Conservation (phyloP, 1,140 invertebrate genomes). For the Limonius californicus region DNA sequence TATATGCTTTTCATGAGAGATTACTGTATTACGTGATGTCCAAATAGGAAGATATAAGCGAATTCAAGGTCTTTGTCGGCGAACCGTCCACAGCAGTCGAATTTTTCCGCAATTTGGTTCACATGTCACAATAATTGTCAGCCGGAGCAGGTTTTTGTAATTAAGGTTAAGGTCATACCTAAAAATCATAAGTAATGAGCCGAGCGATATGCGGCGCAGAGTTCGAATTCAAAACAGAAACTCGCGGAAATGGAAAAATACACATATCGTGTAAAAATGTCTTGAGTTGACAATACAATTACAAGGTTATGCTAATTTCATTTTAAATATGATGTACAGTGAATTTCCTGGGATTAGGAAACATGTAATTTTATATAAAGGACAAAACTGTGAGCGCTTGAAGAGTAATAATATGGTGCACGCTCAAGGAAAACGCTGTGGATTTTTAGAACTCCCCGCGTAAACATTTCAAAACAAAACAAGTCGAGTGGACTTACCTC, state of each 20-base stretch:
- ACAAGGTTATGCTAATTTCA: slow-evolving; percentile 29
- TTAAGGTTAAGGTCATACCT: slow-evolving; percentile 3
- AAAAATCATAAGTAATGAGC: not conserved
- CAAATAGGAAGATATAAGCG: slow-evolving; percentile 10
- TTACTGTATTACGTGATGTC: slow-evolving; percentile 11
- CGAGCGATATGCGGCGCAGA: not conserved
- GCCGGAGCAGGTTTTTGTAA: not conserved
- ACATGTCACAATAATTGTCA: not conserved
- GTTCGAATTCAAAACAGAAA: not conserved
- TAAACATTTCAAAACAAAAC: no score
- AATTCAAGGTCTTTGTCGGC: not conserved
- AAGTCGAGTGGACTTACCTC: no score
- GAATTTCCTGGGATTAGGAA: slow-evolving; percentile 22
- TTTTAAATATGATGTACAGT: slow-evolving; percentile 28
- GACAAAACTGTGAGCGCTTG: slow-evolving; percentile 4
- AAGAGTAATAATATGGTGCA: slow-evolving; percentile 1
- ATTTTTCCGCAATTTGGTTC: slow-evolving; percentile 12
- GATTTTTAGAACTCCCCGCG: no score
- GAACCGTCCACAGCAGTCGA: not conserved
- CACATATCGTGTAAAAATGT: not conserved
- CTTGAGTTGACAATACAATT: slow-evolving; percentile 21
- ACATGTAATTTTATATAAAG: not conserved
- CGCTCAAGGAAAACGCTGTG: no score
- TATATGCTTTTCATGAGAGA: slow-evolving; percentile 11
- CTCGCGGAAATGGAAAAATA: not conserved